A percentile compares a stretch with the other conserved stretches of the same genome.
These are phyloP conservation scores for Venturia canescens DNA, from an alignment of 1,140 invertebrate species.

Conservation along the genomic window DNA sequence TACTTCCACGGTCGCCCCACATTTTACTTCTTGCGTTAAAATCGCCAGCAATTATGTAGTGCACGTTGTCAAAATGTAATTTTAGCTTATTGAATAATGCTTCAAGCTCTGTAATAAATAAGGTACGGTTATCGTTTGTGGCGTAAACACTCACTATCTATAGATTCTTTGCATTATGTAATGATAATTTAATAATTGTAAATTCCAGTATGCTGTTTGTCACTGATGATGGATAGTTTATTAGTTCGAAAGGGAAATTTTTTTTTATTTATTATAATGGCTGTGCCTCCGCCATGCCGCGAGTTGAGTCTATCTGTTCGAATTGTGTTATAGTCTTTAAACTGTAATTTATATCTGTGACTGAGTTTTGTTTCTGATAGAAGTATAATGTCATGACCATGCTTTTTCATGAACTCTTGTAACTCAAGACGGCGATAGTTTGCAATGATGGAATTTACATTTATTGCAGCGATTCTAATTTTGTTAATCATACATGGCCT, in stretches of 20 bases:
- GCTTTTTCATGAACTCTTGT: neutral
- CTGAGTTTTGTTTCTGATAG: constrained; percentile 19
- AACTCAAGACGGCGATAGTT: neutral
- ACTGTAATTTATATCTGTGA: neutral
- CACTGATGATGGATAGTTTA: neutral
- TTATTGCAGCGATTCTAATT: constrained; percentile 3
- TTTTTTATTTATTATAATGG: constrained; percentile 24
- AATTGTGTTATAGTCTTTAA: neutral
- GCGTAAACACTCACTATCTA: constrained; percentile 17
- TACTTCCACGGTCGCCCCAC: constrained; percentile 23
- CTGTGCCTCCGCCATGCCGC: constrained; percentile 29
- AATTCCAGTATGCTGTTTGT: constrained; percentile 42
- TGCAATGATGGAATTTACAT: neutral
- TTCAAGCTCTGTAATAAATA: constrained; percentile 13
- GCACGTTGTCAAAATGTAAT: neutral
- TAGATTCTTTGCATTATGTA: neutral
- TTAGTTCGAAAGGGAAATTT: neutral
- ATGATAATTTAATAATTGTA: constrained; percentile 63
- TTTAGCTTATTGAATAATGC: neutral
- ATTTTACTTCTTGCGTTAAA: constrained; percentile 30
- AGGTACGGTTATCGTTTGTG: neutral
- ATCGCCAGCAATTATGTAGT: constrained; percentile 33
- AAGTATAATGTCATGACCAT: neutral
- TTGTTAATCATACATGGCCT: too few relatives aligned
- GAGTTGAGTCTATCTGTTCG: neutral